Conservation (phyloP, 2,888 invertebrate genomes). For the Dermolepida albohirtum region DNA sequence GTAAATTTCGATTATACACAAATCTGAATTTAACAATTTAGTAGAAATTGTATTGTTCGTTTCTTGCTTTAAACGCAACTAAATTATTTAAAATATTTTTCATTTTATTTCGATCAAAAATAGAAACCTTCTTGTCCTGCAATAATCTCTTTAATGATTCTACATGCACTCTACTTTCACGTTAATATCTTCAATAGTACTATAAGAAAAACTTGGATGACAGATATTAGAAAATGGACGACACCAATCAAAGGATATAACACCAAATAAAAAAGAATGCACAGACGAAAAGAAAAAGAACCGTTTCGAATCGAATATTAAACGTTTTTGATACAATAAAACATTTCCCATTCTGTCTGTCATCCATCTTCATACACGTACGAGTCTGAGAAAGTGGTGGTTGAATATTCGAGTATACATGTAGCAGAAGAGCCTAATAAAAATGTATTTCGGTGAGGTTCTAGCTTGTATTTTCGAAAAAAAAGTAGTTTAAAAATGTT, state of each 20-base stretch:
- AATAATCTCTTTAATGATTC: no score
- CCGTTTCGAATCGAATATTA: no score
- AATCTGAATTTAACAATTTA: no score
- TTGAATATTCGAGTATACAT: conserved; percentile 9
- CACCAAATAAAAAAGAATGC: conserved; percentile 9
- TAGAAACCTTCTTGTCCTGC: conserved; percentile 2
- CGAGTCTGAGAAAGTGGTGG: conserved; percentile 6
- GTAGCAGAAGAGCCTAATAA: conserved; percentile 9
- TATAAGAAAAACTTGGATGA: conserved; percentile 16
- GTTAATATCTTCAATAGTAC: conserved; percentile 13
- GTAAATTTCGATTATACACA: no score
- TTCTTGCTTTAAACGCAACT: no score
- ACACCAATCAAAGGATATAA: conserved; percentile 29
- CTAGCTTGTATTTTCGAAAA: no score
- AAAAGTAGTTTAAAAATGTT: no score
- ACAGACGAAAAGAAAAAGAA: neutral
- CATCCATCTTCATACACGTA: conserved; percentile 23
- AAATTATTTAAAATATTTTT: no score
- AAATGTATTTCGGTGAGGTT: neutral
- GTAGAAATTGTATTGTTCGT: no score
- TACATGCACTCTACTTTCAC: neutral
- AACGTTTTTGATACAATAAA: no score
- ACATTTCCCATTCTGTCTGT: conserved; percentile 1
- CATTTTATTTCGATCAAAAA: neutral
- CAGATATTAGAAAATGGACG: conserved; percentile 4